Percentiles rank a stretch among this genome's conserved stretches.
These are phyloP conservation scores for Phyllopteryx taeniolatus DNA, from an alignment of 2,113 vertebrate genomes.

Conservation along the genomic window DNA sequence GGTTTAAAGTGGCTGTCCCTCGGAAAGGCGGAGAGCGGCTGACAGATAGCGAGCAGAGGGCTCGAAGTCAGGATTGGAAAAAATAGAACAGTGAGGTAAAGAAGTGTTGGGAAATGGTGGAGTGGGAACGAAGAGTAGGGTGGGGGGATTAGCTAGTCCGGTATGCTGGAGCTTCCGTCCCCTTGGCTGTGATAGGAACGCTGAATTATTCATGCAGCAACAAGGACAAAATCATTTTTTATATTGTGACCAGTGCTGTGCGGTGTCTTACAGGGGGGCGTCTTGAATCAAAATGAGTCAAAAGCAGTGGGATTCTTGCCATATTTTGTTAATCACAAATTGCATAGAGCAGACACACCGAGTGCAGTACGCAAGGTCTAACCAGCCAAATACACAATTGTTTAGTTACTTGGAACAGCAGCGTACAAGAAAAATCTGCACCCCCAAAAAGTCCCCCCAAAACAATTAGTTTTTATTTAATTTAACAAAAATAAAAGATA, in stretches of 20 bases:
- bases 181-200: constrained; percentile 3
- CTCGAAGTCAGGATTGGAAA: constrained; percentile 3
- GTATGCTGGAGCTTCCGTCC: constrained; percentile 44
- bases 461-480: too few species aligned
- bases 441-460: too few species aligned
- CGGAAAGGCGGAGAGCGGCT: constrained; percentile 19
- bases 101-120: constrained; percentile 14
- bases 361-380: background rate
- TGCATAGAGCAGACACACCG: background rate
- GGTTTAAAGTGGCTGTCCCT: constrained; percentile 21
- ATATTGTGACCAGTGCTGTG: background rate
- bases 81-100: constrained; percentile 20
- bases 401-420: too few species aligned
- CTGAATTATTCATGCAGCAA: constrained; percentile 6
- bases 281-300: background rate
- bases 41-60: constrained; percentile 17
- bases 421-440: too few species aligned
- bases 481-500: too few species aligned
- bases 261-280: background rate
- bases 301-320: background rate
- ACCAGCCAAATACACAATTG: background rate
- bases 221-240: constrained; percentile 11
- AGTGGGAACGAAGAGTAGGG: constrained; percentile 17
- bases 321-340: background rate
- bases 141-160: constrained; percentile 33